Percentiles rank a stretch among this genome's conserved stretches.
These are phyloP conservation scores for Lutra lutra DNA, from an alignment of 2,797 vertebrate species.

Conservation along the genomic window DNA sequence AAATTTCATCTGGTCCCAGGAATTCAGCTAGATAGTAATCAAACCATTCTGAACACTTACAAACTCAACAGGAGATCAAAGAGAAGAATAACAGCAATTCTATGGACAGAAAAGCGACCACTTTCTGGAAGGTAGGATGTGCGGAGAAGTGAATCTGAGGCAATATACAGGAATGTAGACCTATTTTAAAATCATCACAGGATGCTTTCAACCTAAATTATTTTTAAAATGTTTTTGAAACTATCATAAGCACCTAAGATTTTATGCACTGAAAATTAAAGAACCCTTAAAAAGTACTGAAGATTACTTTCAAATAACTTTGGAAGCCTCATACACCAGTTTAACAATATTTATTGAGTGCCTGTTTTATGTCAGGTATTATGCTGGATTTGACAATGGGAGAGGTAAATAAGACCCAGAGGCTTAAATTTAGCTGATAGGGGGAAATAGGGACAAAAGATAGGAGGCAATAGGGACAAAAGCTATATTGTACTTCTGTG, in stretches of 20 bases:
- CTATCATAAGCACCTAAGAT: background rate
- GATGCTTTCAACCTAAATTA: background rate
- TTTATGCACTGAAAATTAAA: slow-evolving; percentile 2
- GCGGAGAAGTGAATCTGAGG: too few relatives aligned
- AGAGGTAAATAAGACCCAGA: background rate
- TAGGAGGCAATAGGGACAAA: background rate
- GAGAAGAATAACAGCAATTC: too few relatives aligned
- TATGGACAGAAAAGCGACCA: too few relatives aligned
- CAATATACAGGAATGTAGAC: too few relatives aligned
- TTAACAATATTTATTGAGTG: background rate
- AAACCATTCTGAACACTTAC: too few relatives aligned
- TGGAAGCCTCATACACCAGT: background rate
- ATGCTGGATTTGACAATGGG: background rate
- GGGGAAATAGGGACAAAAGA: background rate
- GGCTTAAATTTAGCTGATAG: background rate
- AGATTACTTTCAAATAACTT: background rate
- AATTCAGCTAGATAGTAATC: too few relatives aligned
- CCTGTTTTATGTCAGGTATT: background rate
- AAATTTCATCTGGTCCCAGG: too few relatives aligned
- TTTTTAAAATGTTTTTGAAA: background rate
- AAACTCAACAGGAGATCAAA: too few relatives aligned
- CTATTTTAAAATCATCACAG: background rate
- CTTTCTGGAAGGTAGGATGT: too few relatives aligned
- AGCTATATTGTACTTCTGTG: background rate
- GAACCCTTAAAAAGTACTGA: background rate